Evolutionary conservation across 2,113 vertebrate species (phyloP), one percentile per base, ranked within the genome.

Genomic region (Gymnobelideus leadbeateri): DNA sequence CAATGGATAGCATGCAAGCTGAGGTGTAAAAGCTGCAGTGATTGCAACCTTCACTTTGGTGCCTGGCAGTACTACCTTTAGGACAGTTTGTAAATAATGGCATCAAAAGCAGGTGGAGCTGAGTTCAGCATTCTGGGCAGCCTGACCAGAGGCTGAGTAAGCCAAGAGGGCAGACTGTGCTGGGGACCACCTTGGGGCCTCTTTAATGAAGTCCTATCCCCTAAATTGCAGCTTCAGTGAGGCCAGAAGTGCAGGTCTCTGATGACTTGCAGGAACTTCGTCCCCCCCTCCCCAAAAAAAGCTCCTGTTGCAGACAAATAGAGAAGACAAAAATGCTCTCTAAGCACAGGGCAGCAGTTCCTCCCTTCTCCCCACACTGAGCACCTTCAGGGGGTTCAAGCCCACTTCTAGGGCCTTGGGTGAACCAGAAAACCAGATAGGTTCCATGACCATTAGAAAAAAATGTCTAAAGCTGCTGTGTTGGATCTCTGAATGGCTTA

Each of bases 291-390:
- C 57, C 26, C 12, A 55, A 25, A 52, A 93, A 93, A 51, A 92
- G 46, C 43, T 49, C 51, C 57, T n/a, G 37, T 89, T 92, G 37
- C 90, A 91, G 37, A 61, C 90, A 93, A 93, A 93, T 77, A 24
- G 46, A 24, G 46, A 50, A 93, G 50, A 54, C 51, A n/a, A 46
- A 50, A 46, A 89, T 5, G 8, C 24, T 4, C 2, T 89, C 68
- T 3, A 14, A 55, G 50, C 11, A 14, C 19, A 77, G 14, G 25
- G 84, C 21, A 90, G 46, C 16, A 51, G n/a, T 21, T 84, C 68
- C 7, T n/a, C 68, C n/a, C n/a, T 84, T 84, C n/a, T 84, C 68
- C 37, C n/a, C n/a, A 84, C 77, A 93, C n/a, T 28, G 53, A 25
- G 43, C 89, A 95, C n/a, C 51, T 53, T 89, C 37, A 53, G 47